Conservation (phyloP, 1,140 invertebrate genomes). For the Eriocheir sinensis region DNA sequence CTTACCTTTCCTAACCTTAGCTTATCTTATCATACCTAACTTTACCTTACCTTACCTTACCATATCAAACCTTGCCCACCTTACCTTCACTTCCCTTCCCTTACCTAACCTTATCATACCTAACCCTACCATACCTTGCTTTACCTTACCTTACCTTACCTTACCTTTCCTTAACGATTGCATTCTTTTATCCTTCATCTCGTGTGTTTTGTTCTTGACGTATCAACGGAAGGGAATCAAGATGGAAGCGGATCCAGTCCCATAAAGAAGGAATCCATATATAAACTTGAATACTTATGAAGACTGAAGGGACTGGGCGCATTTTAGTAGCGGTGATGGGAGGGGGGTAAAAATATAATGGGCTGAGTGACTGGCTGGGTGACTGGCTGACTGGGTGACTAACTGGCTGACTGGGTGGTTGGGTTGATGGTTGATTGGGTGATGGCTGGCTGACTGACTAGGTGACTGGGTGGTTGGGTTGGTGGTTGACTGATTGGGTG, state of each 20-base stretch:
- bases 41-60: too few relatives aligned
- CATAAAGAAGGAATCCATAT: too few relatives aligned
- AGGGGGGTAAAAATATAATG: too few relatives aligned
- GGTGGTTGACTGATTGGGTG: neutral
- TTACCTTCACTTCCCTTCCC: neutral
- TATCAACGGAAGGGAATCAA: neutral
- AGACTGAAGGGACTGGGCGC: neutral
- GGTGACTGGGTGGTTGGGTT: neutral
- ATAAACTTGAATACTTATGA: too few relatives aligned
- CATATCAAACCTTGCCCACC: too few relatives aligned
- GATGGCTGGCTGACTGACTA: neutral
- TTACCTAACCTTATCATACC: too few relatives aligned
- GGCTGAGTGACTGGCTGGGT: too few relatives aligned
- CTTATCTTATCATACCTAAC: too few relatives aligned
- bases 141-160: neutral
- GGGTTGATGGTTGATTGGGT: neutral
- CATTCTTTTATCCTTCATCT: too few relatives aligned
- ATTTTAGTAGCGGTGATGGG: neutral
- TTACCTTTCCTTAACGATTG: neutral
- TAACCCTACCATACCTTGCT: too few relatives aligned
- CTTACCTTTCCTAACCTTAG: too few relatives aligned
- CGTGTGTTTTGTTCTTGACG: too few relatives aligned
- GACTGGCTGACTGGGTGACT: neutral
- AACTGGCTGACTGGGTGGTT: neutral
- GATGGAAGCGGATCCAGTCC: neutral